Evolutionary conservation across 2,888 invertebrate genomes (phyloP).

Genomic region (Leptinotarsa juncta): DNA sequence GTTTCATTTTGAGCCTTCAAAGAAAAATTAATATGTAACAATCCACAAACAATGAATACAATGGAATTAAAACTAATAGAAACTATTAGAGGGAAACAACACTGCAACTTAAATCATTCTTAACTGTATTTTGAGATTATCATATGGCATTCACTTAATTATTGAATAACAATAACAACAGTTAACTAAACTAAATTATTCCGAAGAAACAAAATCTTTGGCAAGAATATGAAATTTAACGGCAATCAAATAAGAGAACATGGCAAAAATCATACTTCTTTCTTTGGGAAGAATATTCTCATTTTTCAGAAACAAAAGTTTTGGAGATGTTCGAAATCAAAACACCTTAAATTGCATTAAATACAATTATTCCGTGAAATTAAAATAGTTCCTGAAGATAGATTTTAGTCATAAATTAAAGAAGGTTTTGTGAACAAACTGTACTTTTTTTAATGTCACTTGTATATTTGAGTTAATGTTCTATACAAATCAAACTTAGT

Average conservation of each 20-base stretch:
- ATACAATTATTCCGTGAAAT: too few species aligned
- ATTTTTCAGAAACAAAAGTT: too few species aligned
- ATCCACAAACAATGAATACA: slow-evolving; percentile 5
- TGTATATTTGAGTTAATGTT: too few species aligned
- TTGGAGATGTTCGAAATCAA: too few species aligned
- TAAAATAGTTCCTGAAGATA: too few species aligned
- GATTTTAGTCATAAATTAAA: too few species aligned
- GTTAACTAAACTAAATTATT: neutral
- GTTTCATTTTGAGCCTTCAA: slow-evolving; percentile 26
- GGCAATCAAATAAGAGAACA: neutral
- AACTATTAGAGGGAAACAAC: neutral
- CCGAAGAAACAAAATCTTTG: slow-evolving; percentile 3
- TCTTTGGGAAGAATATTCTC: too few species aligned
- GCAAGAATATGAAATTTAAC: neutral
- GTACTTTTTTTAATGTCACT: too few species aligned
- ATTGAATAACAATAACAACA: neutral
- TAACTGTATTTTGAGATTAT: neutral
- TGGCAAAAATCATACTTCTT: neutral
- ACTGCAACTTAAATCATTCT: too few species aligned
- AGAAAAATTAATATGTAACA: slow-evolving; percentile 7
- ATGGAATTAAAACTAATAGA: neutral
- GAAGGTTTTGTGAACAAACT: too few species aligned
- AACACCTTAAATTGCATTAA: too few species aligned
- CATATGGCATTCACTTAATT: neutral
- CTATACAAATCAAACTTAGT: too few species aligned